Evolutionary conservation across 2,113 vertebrate species (phyloP).

Genomic region (Zeus faber): DNA sequence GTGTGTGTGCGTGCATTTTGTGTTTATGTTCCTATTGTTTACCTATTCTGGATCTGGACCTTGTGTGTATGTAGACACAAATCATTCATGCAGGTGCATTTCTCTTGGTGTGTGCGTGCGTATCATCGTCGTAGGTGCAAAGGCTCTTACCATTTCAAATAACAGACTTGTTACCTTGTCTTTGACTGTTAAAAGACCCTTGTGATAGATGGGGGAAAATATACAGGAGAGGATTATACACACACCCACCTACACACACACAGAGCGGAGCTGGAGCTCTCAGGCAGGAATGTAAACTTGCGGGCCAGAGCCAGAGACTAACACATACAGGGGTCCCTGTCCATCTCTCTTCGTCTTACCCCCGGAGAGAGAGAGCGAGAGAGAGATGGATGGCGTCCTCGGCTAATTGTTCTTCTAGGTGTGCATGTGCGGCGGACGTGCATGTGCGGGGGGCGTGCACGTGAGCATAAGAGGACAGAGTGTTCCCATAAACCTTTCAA

Average conservation of each 20-base stretch:
- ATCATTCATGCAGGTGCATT: too few relatives aligned
- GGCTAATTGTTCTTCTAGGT: slow-evolving; percentile 19
- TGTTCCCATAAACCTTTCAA: slow-evolving; percentile 39
- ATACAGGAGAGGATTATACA: too few relatives aligned
- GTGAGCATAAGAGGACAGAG: not conserved
- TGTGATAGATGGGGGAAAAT: not conserved
- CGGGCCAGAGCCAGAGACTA: not conserved
- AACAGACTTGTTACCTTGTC: not conserved
- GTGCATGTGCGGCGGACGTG: too few relatives aligned
- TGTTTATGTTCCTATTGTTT: too few relatives aligned
- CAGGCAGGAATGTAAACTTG: slow-evolving; percentile 13
- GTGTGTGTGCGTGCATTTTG: too few relatives aligned
- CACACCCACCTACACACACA: not conserved
- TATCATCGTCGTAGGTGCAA: too few relatives aligned
- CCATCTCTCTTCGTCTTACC: slow-evolving; percentile 10
- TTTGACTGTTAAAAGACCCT: not conserved
- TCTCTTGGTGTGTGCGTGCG: too few relatives aligned
- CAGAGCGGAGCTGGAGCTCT: too few relatives aligned
- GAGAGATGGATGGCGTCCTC: not conserved
- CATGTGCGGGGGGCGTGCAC: slow-evolving; percentile 1
- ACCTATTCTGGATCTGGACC: too few relatives aligned
- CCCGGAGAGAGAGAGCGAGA: too few relatives aligned
- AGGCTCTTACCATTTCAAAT: too few relatives aligned
- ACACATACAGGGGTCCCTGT: slow-evolving; percentile 1
- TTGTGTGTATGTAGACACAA: too few relatives aligned